Conservation (phyloP, 2,113 vertebrate genomes). For the Accipiter virgatus region DNA sequence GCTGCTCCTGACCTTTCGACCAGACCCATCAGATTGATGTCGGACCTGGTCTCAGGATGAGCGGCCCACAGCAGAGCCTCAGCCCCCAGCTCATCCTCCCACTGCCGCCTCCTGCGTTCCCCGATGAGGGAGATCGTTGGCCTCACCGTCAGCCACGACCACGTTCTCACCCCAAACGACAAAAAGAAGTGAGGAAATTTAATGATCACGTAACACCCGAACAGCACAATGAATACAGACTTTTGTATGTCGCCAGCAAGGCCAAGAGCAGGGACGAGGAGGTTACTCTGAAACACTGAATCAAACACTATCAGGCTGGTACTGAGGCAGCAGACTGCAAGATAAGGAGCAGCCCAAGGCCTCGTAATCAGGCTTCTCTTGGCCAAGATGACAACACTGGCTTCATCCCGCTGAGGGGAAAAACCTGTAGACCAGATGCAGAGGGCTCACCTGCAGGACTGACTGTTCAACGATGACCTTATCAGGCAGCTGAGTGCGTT, state of each 20-base stretch:
- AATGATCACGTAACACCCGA: background rate
- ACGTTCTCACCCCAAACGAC: rapidly evolving
- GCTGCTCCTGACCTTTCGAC: background rate
- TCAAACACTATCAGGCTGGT: background rate
- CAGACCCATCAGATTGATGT: rapidly evolving
- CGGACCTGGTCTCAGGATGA: background rate
- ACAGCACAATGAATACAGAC: background rate
- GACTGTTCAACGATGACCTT: background rate
- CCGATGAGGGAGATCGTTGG: rapidly evolving
- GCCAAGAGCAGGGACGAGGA: background rate
- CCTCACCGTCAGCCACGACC: background rate
- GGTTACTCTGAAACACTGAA: background rate
- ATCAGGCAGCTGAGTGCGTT: background rate
- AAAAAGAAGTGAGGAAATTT: background rate
- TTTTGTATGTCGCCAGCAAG: rapidly evolving
- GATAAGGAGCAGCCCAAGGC: background rate
- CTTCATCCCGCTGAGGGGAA: background rate
- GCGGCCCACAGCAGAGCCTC: background rate
- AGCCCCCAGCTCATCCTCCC: background rate
- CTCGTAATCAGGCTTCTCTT: background rate
- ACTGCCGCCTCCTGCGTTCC: background rate
- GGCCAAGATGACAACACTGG: background rate
- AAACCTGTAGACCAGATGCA: background rate
- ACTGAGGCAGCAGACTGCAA: background rate
- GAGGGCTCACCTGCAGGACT: slow-evolving; percentile 10